A percentile compares a stretch with the other conserved stretches of the same genome.
Evolutionary conservation across 2,797 vertebrate genomes (phyloP).

Genomic region (Alauda arvensis): DNA sequence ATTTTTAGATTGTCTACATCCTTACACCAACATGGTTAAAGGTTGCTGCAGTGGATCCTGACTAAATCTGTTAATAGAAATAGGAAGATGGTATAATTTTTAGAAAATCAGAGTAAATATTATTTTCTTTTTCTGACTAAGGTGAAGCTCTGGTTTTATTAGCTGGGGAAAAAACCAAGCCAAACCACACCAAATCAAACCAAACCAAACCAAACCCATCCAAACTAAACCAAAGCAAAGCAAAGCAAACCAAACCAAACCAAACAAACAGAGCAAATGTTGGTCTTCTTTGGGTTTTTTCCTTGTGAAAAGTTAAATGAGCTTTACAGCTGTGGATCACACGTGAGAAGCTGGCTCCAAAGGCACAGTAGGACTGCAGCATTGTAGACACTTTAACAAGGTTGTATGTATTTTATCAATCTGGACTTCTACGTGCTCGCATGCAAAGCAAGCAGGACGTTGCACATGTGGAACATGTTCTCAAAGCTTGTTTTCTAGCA

Average conservation of each 20-base stretch:
- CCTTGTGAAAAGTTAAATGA: not conserved
- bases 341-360: not conserved
- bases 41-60: not conserved
- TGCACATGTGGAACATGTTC: not conserved
- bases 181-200: too few species aligned
- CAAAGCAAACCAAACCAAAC: not conserved
- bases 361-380: not conserved
- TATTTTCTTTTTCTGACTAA: not conserved
- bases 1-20: not conserved
- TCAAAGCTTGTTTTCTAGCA: not conserved
- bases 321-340: not conserved
- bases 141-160: not conserved
- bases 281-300: accelerated
- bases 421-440: not conserved
- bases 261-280: not conserved
- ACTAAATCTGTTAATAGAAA: not conserved
- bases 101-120: not conserved
- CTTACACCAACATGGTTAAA: not conserved
- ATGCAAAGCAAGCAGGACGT: not conserved
- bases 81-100: not conserved
- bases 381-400: not conserved
- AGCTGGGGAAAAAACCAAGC: not conserved
- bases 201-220: too few species aligned
- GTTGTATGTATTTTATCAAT: not conserved
- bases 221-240: too few species aligned